phyloP scores from a whole-genome alignment of 2,797 vertebrate genomes.

The Enteromius trimaculatus region DNA sequence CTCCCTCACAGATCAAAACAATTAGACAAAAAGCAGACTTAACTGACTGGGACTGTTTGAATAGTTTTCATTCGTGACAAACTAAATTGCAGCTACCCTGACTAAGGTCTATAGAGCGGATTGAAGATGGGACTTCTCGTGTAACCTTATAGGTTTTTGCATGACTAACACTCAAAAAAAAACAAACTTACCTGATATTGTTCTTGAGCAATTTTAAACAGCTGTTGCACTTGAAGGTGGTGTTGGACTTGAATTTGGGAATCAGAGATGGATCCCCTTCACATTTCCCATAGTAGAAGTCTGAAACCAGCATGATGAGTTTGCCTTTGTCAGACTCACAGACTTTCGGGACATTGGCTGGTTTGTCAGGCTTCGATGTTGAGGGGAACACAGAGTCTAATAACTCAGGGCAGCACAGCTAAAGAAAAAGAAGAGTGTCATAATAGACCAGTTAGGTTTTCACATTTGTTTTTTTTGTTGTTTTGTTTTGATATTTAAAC shows the following conservation, averaged over 20 bases:
- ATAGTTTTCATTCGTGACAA: neutral
- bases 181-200: slow-evolving; percentile 89
- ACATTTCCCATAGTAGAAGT: slow-evolving; percentile 94
- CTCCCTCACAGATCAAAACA: neutral
- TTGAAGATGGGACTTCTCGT: neutral
- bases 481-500: too few relatives aligned
- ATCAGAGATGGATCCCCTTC: slow-evolving; percentile 82
- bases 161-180: neutral
- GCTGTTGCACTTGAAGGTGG: slow-evolving; percentile 96
- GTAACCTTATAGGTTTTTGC: neutral
- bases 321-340: slow-evolving; percentile 85
- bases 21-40: neutral
- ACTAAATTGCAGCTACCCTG: neutral
- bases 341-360: slow-evolving; percentile 59
- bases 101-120: neutral
- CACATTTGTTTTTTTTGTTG: too few relatives aligned
- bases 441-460: neutral
- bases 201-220: slow-evolving; percentile 97
- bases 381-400: slow-evolving; percentile 73
- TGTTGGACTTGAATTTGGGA: slow-evolving; percentile 84
- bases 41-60: neutral
- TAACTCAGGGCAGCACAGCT: slow-evolving; percentile 86
- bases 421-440: slow-evolving; percentile 31
- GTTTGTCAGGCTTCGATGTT: slow-evolving; percentile 68
- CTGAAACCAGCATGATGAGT: slow-evolving; percentile 95